Percentiles rank a stretch among this genome's conserved stretches.
These are phyloP conservation scores for Caenorhabditis sulstoni DNA, from an alignment of 2,888 invertebrate species.

Conservation along the genomic window DNA sequence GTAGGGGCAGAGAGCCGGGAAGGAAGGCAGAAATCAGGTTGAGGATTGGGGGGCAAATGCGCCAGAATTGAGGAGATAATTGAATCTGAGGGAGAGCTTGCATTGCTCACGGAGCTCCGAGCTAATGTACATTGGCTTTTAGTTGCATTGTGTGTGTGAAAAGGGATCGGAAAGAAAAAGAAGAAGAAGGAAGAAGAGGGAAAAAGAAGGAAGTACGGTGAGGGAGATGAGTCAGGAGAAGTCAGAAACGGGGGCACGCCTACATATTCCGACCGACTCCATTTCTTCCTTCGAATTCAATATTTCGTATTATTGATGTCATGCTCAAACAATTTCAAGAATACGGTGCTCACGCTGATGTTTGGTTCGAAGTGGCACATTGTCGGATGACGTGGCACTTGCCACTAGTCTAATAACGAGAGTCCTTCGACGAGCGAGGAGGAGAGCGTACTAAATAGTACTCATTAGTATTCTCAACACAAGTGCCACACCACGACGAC, in stretches of 20 bases:
- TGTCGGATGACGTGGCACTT: neutral
- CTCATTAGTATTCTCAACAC: slow-evolving; percentile 35
- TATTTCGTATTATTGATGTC: neutral
- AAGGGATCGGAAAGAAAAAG: neutral
- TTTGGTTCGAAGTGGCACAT: too few species aligned
- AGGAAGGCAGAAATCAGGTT: neutral
- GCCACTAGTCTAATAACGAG: slow-evolving; percentile 38
- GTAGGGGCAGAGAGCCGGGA: slow-evolving; percentile 3
- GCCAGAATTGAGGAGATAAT: slow-evolving; percentile 44
- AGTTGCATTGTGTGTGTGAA: neutral
- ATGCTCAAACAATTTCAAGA: too few species aligned
- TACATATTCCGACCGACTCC: neutral
- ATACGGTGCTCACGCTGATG: too few species aligned
- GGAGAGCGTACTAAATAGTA: slow-evolving; percentile 39
- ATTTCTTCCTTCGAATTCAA: neutral
- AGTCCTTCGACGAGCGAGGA: too few species aligned
- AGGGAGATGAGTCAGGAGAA: neutral
- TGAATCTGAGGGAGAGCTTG: slow-evolving; percentile 33
- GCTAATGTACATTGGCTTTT: slow-evolving; percentile 29
- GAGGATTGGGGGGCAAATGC: neutral
- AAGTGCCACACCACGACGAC: slow-evolving; percentile 3
- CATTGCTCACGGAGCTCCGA: slow-evolving; percentile 40
- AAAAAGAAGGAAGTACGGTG: neutral
- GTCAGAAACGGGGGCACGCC: neutral
- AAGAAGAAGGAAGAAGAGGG: neutral